These are phyloP conservation scores for Lamprotornis superbus DNA, from an alignment of 2,113 vertebrate species.

Conservation along the genomic window DNA sequence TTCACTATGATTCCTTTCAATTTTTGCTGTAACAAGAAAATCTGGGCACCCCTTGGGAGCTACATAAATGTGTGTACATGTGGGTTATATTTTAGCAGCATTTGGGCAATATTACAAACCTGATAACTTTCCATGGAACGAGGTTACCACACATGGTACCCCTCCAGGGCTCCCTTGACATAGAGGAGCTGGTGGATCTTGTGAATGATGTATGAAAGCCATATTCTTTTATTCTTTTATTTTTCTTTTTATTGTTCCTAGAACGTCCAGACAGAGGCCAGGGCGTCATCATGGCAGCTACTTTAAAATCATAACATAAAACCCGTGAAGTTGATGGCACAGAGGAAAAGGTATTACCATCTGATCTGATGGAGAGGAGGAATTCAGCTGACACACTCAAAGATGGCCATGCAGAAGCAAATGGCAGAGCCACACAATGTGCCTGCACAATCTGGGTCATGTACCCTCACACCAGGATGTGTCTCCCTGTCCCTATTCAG, in stretches of 20 bases:
- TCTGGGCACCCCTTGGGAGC: background rate
- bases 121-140: accelerated
- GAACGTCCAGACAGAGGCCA: background rate
- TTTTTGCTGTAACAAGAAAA: background rate
- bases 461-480: background rate
- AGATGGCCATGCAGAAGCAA: background rate
- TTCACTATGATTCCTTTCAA: background rate
- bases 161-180: background rate
- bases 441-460: background rate
- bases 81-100: accelerated
- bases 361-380: background rate
- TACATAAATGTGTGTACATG: accelerated
- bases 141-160: accelerated
- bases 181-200: background rate
- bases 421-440: accelerated
- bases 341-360: background rate
- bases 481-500: background rate
- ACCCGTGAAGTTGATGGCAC: accelerated
- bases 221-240: accelerated
- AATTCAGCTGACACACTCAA: background rate
- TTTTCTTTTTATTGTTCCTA: no score
- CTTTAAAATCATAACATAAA: background rate
- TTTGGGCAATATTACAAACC: background rate
- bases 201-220: background rate
- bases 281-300: accelerated